phyloP scores from a whole-genome alignment of 1,140 invertebrate species.

The Drosophila lini region DNA sequence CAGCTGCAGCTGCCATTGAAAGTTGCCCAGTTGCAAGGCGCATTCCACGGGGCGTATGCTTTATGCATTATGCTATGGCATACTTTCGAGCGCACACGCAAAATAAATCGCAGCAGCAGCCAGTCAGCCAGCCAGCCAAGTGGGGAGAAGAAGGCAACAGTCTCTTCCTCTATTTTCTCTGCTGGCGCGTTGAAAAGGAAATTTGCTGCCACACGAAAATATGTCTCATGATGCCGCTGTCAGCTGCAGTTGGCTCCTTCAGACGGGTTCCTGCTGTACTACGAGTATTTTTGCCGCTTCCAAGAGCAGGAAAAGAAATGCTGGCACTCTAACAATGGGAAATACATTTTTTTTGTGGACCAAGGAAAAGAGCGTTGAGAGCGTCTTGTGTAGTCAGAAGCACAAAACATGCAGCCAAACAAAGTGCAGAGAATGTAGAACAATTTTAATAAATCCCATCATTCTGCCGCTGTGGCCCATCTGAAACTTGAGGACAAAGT shows the following conservation, averaged over 20 bases:
- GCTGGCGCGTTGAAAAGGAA: constrained; percentile 31
- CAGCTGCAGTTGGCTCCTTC: constrained; percentile 40
- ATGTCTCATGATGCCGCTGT: constrained; percentile 41
- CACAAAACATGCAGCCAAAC: constrained; percentile 29
- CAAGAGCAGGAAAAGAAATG: constrained; percentile 22
- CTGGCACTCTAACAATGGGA: constrained; percentile 33
- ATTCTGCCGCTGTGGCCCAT: constrained; percentile 17
- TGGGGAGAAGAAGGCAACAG: background rate
- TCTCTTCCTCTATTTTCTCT: constrained; percentile 5
- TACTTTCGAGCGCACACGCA: constrained; percentile 69
- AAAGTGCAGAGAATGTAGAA: constrained; percentile 38
- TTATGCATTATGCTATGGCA: constrained; percentile 76
- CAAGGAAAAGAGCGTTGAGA: constrained; percentile 5
- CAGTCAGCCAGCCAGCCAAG: constrained; percentile 7
- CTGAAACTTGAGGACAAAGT: constrained; percentile 27
- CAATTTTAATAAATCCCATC: constrained; percentile 55
- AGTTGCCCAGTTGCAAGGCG: constrained; percentile 17
- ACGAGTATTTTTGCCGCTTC: constrained; percentile 8
- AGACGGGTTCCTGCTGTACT: constrained; percentile 8
- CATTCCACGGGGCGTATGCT: constrained; percentile 65
- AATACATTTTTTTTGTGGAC: constrained; percentile 6
- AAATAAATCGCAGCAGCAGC: constrained; percentile 54
- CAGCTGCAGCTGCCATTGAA: constrained; percentile 34
- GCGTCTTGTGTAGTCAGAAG: constrained; percentile 8
- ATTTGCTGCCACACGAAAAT: constrained; percentile 34